Percentiles rank a stretch among this genome's conserved stretches.
phyloP scores from a whole-genome alignment of 2,888 invertebrate species.

The Nymphalis c-album region DNA sequence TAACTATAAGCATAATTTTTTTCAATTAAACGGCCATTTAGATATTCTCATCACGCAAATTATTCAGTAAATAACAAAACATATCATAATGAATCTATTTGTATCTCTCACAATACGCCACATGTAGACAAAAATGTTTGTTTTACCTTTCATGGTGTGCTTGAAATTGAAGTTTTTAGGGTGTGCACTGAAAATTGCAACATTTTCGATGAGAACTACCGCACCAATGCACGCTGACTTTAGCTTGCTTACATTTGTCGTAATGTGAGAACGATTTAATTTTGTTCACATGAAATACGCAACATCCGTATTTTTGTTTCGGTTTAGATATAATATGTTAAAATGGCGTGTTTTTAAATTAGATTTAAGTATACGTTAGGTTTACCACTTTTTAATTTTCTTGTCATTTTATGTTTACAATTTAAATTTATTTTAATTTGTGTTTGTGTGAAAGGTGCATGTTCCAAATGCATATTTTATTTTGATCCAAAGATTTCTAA shows the following conservation, averaged over 20 bases:
- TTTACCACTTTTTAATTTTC: conserved; percentile 64
- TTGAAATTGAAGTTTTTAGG: conserved; percentile 16
- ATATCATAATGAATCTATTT: conserved; percentile 76
- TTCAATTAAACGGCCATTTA: conserved; percentile 75
- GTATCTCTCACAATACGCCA: conserved; percentile 51
- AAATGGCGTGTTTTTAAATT: conserved; percentile 77
- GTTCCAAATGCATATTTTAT: conserved; percentile 76
- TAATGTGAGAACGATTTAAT: conserved; percentile 43
- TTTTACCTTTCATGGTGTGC: conserved; percentile 20
- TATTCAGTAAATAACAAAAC: conserved; percentile 77
- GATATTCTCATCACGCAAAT: conserved; percentile 71
- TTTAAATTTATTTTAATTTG: conserved; percentile 70
- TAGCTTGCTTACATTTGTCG: conserved; percentile 42
- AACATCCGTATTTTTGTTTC: conserved; percentile 62
- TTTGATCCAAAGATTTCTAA: conserved; percentile 80
- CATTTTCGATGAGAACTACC: background rate
- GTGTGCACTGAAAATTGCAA: conserved; percentile 2
- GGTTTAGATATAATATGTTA: conserved; percentile 55
- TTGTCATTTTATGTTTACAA: conserved; percentile 71
- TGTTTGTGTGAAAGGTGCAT: conserved; percentile 75
- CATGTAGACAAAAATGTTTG: conserved; percentile 32
- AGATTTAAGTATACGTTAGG: conserved; percentile 75
- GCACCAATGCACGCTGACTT: conserved; percentile 29
- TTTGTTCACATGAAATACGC: conserved; percentile 42
- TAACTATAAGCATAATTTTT: conserved; percentile 80